Evolutionary conservation across 1,140 invertebrate species (phyloP), one percentile per base, ranked within the genome.

Genomic region (Lutraria rhynchaena): DNA sequence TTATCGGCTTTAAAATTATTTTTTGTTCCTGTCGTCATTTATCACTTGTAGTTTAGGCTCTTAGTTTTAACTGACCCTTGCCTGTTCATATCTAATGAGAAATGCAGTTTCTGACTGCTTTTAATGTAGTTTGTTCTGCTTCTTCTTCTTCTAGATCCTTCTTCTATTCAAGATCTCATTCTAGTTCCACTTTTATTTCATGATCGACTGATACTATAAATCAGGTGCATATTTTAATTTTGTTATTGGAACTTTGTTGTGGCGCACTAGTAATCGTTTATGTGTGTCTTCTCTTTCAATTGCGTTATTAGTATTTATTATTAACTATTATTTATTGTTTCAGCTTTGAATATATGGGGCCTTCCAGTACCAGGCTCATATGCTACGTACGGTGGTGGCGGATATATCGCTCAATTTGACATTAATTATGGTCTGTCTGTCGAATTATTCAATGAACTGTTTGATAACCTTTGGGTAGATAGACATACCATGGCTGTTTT

Each of bases 401-500:
- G 87, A 46, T 88, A 87, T 53, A 86, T 88, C 1, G 65, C 80
- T 15, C 74, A 76, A n/a, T 71, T 88, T 49, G 75, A 82, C 46
- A 73, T 81, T 17, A 76, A 70, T 27, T 46, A 55, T 33, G 44
- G 44, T n/a, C 69, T 81, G 29, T 70, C 84, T 15, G 55, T 67
- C 15, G 1, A 67, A 1, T 83, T 87, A 0, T 41, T 94, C 5
- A 77, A 90, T 11, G 83, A 89, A 53, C 82, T 94, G 7, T 69
- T 91, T 41, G 73, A 81, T 5, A 75, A 84, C 41, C 78, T 65
- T 35, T 94, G 94, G 94, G 90, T 94, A 15, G 93, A 94, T 81
- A 67, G 89, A 49, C 74, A 89, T 17, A 94, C 94, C 1, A 84
- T 93, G 83, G 93, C 93, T 5, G 88, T 94, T 13, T 91, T 94